Evolutionary conservation across 2,888 invertebrate genomes (phyloP).

Genomic region (Aleiodes testaceus): DNA sequence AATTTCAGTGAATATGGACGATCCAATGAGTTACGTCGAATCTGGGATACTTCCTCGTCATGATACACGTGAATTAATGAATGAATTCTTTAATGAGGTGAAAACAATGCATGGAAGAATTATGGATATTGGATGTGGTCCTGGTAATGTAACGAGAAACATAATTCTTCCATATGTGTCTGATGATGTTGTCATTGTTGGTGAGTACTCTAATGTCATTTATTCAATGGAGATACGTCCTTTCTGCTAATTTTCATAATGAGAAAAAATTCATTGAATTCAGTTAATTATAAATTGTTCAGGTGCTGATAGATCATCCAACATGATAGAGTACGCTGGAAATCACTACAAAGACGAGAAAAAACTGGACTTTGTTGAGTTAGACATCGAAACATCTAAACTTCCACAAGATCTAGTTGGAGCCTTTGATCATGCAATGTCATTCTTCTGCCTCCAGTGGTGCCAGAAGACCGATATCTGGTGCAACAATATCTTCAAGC

Average conservation of each 20-base stretch:
- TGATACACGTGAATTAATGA: background rate
- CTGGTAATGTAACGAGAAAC: background rate
- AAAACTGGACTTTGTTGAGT: slow-evolving; percentile 68
- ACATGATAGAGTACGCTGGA: slow-evolving; percentile 81
- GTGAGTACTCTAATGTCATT: background rate
- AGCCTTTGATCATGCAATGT: background rate
- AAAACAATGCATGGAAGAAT: slow-evolving; percentile 8
- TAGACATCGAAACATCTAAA: slow-evolving; percentile 77
- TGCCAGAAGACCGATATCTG: slow-evolving; percentile 81
- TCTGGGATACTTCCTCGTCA: background rate
- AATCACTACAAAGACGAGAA: slow-evolving; percentile 75
- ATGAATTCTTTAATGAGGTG: background rate
- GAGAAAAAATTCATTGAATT: too few species aligned
- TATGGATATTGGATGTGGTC: slow-evolving; percentile 16
- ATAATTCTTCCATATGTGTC: background rate
- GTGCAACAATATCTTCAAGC: slow-evolving; percentile 78
- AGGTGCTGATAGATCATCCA: slow-evolving; percentile 81
- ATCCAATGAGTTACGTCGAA: background rate
- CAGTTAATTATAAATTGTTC: slow-evolving; percentile 54
- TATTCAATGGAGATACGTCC: too few species aligned
- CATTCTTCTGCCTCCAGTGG: slow-evolving; percentile 87
- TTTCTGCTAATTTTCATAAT: too few species aligned
- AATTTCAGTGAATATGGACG: background rate
- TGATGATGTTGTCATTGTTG: background rate
- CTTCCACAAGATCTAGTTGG: slow-evolving; percentile 70